A percentile compares a stretch with the other conserved stretches of the same genome.
Evolutionary conservation across 2,797 vertebrate genomes (phyloP).

Genomic region (Pseudomugil tenellus): DNA sequence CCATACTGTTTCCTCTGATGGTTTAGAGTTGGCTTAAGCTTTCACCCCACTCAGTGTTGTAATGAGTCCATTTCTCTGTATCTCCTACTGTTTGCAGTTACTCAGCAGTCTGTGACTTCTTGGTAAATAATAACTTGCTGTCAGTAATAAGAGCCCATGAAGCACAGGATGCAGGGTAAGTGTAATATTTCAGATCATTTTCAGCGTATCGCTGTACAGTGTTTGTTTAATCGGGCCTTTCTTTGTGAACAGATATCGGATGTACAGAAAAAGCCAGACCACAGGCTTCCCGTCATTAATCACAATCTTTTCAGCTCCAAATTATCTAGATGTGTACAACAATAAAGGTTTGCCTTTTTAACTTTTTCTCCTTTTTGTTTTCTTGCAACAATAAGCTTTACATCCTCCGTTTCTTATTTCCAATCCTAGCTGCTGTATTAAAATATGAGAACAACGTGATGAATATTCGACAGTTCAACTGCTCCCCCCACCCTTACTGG

Average conservation of each 20-base stretch:
- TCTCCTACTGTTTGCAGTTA: constrained; percentile 84
- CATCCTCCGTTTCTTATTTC: too few relatives aligned
- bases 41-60: constrained; percentile 8
- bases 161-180: constrained; percentile 98
- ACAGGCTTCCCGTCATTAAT: constrained; percentile 99
- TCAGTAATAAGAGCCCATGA: constrained; percentile 98
- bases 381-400: too few relatives aligned
- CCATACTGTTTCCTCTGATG: constrained; percentile 6
- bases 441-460: constrained; percentile 89
- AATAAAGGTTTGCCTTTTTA: too few relatives aligned
- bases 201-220: too few relatives aligned
- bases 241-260: constrained; percentile 93
- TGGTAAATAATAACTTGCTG: constrained; percentile 99
- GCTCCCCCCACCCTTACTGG: constrained; percentile 87
- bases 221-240: too few relatives aligned
- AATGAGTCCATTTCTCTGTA: constrained; percentile 10
- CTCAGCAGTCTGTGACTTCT: constrained; percentile 97
- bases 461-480: constrained; percentile 88
- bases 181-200: constrained; percentile 9
- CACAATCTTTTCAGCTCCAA: constrained; percentile 99
- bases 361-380: too few relatives aligned
- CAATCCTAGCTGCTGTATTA: constrained; percentile 86
- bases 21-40: constrained; percentile 6
- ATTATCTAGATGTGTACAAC: constrained; percentile 99
- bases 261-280: constrained; percentile 99